phyloP scores from a whole-genome alignment of 2,797 vertebrate genomes.

The Pipistrellus pygmaeus region DNA sequence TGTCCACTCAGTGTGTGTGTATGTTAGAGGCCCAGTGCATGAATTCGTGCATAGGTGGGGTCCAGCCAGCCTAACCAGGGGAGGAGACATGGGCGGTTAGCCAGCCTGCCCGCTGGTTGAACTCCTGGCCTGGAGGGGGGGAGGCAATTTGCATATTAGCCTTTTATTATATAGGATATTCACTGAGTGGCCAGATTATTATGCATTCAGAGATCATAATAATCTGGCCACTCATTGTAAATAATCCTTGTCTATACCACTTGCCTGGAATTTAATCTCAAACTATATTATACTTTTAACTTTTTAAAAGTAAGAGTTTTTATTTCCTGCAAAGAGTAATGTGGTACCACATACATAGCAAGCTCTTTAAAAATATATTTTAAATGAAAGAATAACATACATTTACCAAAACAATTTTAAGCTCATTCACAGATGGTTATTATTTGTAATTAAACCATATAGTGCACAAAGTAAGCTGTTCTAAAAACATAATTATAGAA shows the following conservation, averaged over 20 bases:
- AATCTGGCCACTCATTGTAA: background rate
- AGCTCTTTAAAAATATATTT: conserved; percentile 65
- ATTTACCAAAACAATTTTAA: conserved; percentile 69
- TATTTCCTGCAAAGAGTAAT: background rate
- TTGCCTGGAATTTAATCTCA: conserved; percentile 14
- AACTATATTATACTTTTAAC: background rate
- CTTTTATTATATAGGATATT: too few relatives aligned
- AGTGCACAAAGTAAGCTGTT: conserved; percentile 70
- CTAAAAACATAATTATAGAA: conserved; percentile 78
- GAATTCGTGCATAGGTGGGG: too few relatives aligned
- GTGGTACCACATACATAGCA: background rate
- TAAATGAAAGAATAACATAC: conserved; percentile 62
- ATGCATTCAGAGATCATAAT: too few relatives aligned
- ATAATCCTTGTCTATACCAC: background rate
- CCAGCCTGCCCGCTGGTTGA: too few relatives aligned
- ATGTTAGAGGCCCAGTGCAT: too few relatives aligned
- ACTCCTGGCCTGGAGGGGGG: too few relatives aligned
- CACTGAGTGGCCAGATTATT: too few relatives aligned
- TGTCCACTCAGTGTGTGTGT: too few relatives aligned
- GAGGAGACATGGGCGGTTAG: too few relatives aligned
- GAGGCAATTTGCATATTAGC: too few relatives aligned
- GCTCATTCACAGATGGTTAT: conserved; percentile 54
- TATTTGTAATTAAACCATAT: conserved; percentile 79
- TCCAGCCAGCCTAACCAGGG: too few relatives aligned
- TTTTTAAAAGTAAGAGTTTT: conserved; percentile 21